Percentiles rank a stretch among this genome's conserved stretches.
These are phyloP conservation scores for Orchestes rusci DNA, from an alignment of 2,888 invertebrate genomes.

Conservation along the genomic window DNA sequence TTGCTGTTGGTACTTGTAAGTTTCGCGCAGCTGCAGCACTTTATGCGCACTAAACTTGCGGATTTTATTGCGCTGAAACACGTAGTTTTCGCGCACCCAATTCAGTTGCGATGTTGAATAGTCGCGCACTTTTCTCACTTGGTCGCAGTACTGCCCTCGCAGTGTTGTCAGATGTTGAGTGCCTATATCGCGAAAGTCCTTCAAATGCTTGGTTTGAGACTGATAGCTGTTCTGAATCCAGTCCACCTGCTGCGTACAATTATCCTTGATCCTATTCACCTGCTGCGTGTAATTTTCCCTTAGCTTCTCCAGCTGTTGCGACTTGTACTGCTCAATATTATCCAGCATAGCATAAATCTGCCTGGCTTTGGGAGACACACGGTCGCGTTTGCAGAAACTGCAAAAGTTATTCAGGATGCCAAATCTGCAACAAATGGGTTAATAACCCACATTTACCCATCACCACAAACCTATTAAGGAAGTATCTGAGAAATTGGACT, in stretches of 20 bases:
- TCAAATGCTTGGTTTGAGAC: slow-evolving; percentile 76
- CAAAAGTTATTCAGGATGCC: slow-evolving; percentile 65
- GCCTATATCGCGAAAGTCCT: slow-evolving; percentile 87
- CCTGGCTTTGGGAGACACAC: slow-evolving; percentile 68
- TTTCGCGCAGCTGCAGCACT: slow-evolving; percentile 79
- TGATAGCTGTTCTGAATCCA: slow-evolving; percentile 90
- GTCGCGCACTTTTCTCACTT: slow-evolving; percentile 86
- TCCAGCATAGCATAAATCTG: slow-evolving; percentile 85
- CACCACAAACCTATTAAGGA: slow-evolving; percentile 67
- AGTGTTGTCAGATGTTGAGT: slow-evolving; percentile 78
- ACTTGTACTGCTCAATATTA: slow-evolving; percentile 84
- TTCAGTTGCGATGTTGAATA: slow-evolving; percentile 87
- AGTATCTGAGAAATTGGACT: slow-evolving; percentile 65
- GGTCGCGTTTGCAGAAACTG: slow-evolving; percentile 63
- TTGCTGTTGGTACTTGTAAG: slow-evolving; percentile 94
- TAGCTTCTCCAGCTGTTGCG: slow-evolving; percentile 78
- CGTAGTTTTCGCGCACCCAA: slow-evolving; percentile 92
- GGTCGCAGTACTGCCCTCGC: slow-evolving; percentile 87
- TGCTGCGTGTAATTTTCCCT: slow-evolving; percentile 89
- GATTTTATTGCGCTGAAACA: slow-evolving; percentile 90
- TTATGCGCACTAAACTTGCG: slow-evolving; percentile 93
- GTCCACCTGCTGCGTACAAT: slow-evolving; percentile 89
- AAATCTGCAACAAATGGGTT: slow-evolving; percentile 49
- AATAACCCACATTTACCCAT: slow-evolving; percentile 3
- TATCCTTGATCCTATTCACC: slow-evolving; percentile 86